phyloP scores from a whole-genome alignment of 2,888 invertebrate species.

The Pollenia griseotomentosa region DNA sequence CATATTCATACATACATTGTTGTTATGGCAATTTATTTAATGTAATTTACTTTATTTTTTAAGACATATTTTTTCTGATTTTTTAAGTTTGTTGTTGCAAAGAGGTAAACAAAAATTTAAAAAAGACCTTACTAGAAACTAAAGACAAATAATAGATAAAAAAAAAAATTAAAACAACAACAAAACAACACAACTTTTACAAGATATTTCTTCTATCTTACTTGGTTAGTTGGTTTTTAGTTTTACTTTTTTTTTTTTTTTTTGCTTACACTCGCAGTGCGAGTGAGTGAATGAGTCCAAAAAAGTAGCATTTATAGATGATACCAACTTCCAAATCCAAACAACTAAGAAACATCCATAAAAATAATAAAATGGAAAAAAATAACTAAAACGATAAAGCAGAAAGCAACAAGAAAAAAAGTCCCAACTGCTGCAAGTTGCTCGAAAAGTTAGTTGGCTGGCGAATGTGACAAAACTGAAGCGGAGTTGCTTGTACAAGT shows the following conservation, averaged over 20 bases:
- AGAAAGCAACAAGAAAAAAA: neutral
- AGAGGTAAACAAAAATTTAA: slow-evolving; percentile 29
- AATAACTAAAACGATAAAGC: slow-evolving; percentile 33
- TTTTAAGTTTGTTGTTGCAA: slow-evolving; percentile 52
- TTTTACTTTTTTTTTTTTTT: slow-evolving; percentile 4
- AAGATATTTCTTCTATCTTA: slow-evolving; percentile 51
- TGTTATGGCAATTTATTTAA: slow-evolving; percentile 67
- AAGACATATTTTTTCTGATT: neutral
- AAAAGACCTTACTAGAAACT: slow-evolving; percentile 17
- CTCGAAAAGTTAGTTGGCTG: slow-evolving; percentile 15
- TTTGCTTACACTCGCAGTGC: neutral
- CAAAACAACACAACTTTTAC: slow-evolving; percentile 41
- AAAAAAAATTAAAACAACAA: neutral
- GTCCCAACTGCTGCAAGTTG: slow-evolving; percentile 43
- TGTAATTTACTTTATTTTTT: slow-evolving; percentile 59
- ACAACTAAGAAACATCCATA: slow-evolving; percentile 70
- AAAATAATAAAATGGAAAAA: slow-evolving; percentile 55
- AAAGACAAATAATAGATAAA: slow-evolving; percentile 9
- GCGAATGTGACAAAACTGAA: too few relatives aligned
- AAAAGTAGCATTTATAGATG: slow-evolving; percentile 69
- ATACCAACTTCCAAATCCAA: slow-evolving; percentile 69
- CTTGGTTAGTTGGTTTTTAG: slow-evolving; percentile 63
- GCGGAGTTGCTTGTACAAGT: neutral
- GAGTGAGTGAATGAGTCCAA: slow-evolving; percentile 32
- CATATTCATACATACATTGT: slow-evolving; percentile 9